phyloP scores from a whole-genome alignment of 2,888 invertebrate species.

The Xestia c-nigrum region DNA sequence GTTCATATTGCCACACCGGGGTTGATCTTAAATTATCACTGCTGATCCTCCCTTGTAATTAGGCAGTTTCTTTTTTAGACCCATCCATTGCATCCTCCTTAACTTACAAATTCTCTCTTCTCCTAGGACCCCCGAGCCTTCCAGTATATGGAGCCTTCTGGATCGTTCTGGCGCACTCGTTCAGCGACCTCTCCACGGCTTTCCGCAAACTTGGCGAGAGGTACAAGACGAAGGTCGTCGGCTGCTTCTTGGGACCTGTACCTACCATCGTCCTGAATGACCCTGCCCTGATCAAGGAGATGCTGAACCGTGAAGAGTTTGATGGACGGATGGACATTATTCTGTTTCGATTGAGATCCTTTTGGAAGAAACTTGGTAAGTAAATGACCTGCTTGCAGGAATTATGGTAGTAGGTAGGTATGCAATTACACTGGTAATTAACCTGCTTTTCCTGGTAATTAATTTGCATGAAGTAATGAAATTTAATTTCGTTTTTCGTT shows the following conservation, averaged over 20 bases:
- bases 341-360: constrained; percentile 87
- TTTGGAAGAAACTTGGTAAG: constrained; percentile 89
- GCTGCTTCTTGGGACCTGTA: constrained; percentile 89
- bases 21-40: neutral
- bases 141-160: constrained; percentile 92
- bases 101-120: constrained; percentile 11
- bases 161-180: constrained; percentile 88
- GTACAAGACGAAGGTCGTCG: constrained; percentile 91
- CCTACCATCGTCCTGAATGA: constrained; percentile 89
- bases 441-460: too few species aligned
- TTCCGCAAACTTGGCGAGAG: constrained; percentile 87
- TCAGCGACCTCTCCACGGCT: constrained; percentile 87
- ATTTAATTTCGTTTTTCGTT: neutral
- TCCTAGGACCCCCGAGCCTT: constrained; percentile 91
- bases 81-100: neutral
- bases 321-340: constrained; percentile 91
- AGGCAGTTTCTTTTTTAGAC: neutral
- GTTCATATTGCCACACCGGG: neutral
- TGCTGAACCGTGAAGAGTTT: constrained; percentile 90
- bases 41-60: neutral
- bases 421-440: neutral
- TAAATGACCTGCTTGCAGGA: neutral
- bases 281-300: constrained; percentile 89
- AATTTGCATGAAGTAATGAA: neutral
- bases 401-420: neutral